A percentile compares a stretch with the other conserved stretches of the same genome.
Conservation (phyloP, 2,888 invertebrate genomes). For the Tetragnatha montana region DNA sequence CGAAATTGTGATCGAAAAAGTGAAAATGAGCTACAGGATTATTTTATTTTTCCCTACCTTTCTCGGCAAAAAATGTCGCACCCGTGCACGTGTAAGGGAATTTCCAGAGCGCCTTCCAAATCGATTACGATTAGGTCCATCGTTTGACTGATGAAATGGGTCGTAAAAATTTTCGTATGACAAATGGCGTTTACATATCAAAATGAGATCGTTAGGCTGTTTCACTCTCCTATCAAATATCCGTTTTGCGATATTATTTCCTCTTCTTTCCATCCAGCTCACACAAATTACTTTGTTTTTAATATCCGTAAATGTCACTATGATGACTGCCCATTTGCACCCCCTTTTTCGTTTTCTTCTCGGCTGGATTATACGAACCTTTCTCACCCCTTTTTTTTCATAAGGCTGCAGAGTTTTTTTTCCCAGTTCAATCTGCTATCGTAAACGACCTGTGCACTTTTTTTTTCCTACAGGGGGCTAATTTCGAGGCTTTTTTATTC, state of each 20-base stretch:
- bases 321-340: slow-evolving; percentile 66
- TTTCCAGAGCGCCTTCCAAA: slow-evolving; percentile 42
- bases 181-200: slow-evolving; percentile 70
- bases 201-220: slow-evolving; percentile 68
- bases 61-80: slow-evolving; percentile 29
- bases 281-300: slow-evolving; percentile 70
- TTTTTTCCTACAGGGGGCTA: slow-evolving; percentile 51
- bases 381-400: slow-evolving; percentile 21
- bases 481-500: slow-evolving; percentile 59
- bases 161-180: slow-evolving; percentile 66
- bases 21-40: slow-evolving; percentile 58
- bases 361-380: slow-evolving; percentile 16
- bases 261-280: slow-evolving; percentile 58
- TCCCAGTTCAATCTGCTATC: slow-evolving; percentile 65
- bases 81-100: slow-evolving; percentile 39
- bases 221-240: slow-evolving; percentile 67
- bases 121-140: slow-evolving; percentile 69
- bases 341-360: slow-evolving; percentile 15
- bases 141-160: slow-evolving; percentile 69
- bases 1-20: slow-evolving; percentile 65
- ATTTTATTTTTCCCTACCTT: slow-evolving; percentile 29
- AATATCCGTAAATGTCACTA: slow-evolving; percentile 68
- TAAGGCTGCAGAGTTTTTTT: slow-evolving; percentile 21
- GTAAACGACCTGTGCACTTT: slow-evolving; percentile 42
- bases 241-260: slow-evolving; percentile 69